Evolutionary conservation across 2,888 invertebrate genomes (phyloP).

Genomic region (Phengaris alcon): DNA sequence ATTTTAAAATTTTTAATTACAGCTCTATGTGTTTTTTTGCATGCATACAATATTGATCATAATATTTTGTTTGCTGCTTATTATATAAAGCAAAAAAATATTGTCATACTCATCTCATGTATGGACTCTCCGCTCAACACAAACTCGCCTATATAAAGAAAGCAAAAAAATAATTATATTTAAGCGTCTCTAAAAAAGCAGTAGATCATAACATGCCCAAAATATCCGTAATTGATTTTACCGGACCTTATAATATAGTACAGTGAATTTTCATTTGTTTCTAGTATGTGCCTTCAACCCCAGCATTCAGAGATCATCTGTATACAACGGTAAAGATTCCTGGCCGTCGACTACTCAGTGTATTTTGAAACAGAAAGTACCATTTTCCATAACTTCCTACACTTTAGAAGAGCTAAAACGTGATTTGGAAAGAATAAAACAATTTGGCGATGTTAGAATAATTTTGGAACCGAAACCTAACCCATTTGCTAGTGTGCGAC

Average conservation of each 20-base stretch:
- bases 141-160: no score
- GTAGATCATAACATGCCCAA: no score
- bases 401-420: constrained; percentile 82
- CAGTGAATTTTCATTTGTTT: constrained; percentile 40
- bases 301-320: constrained; percentile 83
- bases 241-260: not conserved
- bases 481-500: constrained; percentile 83
- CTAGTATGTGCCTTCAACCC: constrained; percentile 86
- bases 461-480: constrained; percentile 79
- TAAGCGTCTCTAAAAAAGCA: no score
- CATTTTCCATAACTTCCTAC: constrained; percentile 83
- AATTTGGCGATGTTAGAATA: constrained; percentile 73
- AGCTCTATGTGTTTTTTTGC: not conserved
- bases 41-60: not conserved
- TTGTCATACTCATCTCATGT: no score
- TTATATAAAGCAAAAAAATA: no score
- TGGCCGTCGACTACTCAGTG: constrained; percentile 83
- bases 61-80: no score
- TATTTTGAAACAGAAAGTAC: constrained; percentile 76
- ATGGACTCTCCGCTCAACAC: no score
- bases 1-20: no score
- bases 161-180: no score
- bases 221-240: no score
- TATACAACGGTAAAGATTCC: constrained; percentile 81
- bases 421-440: constrained; percentile 80